Evolutionary conservation across 1,140 invertebrate species (phyloP).

Genomic region (Leptinotarsa lineolata): DNA sequence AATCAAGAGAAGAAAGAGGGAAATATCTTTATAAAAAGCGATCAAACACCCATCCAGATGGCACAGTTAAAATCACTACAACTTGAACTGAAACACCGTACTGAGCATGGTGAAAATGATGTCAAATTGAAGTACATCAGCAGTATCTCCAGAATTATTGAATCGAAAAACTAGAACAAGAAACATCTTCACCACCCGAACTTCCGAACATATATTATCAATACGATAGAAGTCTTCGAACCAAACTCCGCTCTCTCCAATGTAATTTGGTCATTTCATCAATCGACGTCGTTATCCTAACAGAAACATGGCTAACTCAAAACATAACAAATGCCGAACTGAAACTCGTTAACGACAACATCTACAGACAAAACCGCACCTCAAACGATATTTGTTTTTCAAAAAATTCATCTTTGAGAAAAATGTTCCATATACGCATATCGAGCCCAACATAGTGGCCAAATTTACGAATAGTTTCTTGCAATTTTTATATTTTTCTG

Average conservation of each 20-base stretch:
- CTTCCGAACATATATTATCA: not conserved
- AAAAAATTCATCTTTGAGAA: no score
- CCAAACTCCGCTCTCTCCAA: not conserved
- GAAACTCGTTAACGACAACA: not conserved
- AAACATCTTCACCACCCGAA: not conserved
- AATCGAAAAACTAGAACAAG: not conserved
- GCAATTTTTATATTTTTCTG: no score
- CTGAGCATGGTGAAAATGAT: slow-evolving; percentile 9
- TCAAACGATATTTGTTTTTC: no score
- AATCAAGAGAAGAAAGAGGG: not conserved
- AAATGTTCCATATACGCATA: no score
- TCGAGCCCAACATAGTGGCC: no score
- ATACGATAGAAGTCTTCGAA: not conserved
- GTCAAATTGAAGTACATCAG: slow-evolving; percentile 15
- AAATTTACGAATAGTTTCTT: no score
- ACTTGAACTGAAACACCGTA: not conserved
- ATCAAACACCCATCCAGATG: not conserved
- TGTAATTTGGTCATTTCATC: not conserved
- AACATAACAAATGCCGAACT: not conserved
- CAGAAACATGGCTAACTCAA: not conserved
- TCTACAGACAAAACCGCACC: not conserved
- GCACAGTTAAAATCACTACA: not conserved
- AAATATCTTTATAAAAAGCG: not conserved
- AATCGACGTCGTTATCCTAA: not conserved
- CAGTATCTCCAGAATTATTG: slow-evolving; percentile 11